Evolutionary conservation across 2,888 invertebrate genomes (phyloP), one percentile per base, ranked within the genome.

Genomic region (Luperina nickerlii): DNA sequence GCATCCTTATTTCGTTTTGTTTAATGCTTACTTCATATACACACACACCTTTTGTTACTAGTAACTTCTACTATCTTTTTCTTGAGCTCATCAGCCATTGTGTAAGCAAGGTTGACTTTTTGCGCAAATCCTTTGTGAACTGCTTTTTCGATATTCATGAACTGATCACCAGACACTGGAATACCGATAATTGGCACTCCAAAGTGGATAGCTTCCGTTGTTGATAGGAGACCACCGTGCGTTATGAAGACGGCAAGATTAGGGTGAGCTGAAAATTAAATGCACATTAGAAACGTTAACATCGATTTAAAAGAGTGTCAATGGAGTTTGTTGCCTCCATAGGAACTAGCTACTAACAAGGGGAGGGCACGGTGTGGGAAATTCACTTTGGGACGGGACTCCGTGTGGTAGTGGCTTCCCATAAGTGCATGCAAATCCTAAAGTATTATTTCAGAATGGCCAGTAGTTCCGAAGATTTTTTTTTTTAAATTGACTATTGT

Each of bases 161-260:
- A 93, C 79, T 94, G 94, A 72, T 94, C 94, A 18, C 76, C 92
- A 71, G 91, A 92, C 0, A 90, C 91, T 2, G 94, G 94, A 65
- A 94, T 91, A 15, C 93, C 94, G 13, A 94, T 91, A 2, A 92
- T 87, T 18, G 45, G 45, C 4, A 93, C 92, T 57, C 92, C 93
- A 38, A 89, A 92, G 72, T 94, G 90, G 13, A 93, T 83, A 20
- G 93, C 84, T 67, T 94, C 94, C 1, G 91, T 92, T 5, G 88
- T 92, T 1, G 94, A 94, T 3, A 94, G 84, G 0, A 93, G 90
- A 71, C 94, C 94, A 13, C 94, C 94, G 62, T 94, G 94, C 0
- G 94, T 91, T 48, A 94, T 91, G 66, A 94, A 94, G 7, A 94
- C 67, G 0, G 75, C 69, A 48, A 91, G 90, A 57, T 93, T 94